A percentile compares a stretch with the other conserved stretches of the same genome.
Conservation (phyloP, 2,113 vertebrate species). For the Microtus richardsoni region DNA sequence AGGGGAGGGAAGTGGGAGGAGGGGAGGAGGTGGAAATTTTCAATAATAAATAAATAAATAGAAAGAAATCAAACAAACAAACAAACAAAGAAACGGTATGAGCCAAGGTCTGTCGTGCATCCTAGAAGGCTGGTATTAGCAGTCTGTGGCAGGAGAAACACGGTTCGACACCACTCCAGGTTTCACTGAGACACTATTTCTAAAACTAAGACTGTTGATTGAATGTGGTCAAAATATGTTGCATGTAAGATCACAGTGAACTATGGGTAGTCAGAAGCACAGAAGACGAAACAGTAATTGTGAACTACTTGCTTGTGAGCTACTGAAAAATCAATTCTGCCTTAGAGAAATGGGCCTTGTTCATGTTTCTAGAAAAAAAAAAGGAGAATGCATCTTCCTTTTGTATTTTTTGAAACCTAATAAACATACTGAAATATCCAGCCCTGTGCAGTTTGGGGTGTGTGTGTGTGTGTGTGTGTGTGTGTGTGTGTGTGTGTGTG, state of each 20-base stretch:
- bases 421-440: not conserved
- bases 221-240: not conserved
- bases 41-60: too few species aligned
- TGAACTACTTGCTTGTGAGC: not conserved
- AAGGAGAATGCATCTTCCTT: not conserved
- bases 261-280: not conserved
- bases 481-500: not conserved
- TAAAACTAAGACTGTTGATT: not conserved
- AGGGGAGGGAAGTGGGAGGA: too few species aligned
- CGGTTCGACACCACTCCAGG: not conserved
- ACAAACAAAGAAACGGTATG: too few species aligned
- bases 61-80: too few species aligned
- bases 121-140: not conserved
- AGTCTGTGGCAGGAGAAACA: not conserved
- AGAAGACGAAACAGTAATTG: not conserved
- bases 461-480: not conserved
- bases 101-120: not conserved
- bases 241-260: not conserved
- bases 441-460: not conserved
- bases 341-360: not conserved
- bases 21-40: too few species aligned
- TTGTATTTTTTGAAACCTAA: not conserved
- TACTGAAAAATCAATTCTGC: not conserved
- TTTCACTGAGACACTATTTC: not conserved
- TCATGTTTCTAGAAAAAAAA: not conserved